These are phyloP conservation scores for Gnathonemus echidnorhynchus DNA, from an alignment of 2,113 vertebrate genomes.

Conservation along the genomic window DNA sequence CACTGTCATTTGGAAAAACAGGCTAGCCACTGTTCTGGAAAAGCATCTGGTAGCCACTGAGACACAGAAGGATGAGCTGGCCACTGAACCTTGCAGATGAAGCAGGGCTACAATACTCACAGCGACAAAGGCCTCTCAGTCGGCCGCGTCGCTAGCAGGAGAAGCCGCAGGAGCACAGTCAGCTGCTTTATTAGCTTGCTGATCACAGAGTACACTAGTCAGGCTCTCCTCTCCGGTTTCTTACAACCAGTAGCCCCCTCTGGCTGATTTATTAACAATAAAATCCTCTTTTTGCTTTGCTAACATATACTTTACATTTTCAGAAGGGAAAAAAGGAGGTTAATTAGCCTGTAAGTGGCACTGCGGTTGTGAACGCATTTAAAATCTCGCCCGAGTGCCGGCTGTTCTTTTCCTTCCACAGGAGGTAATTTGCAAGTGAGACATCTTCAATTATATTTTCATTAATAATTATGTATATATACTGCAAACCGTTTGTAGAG, in stretches of 20 bases:
- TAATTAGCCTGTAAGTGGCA: conserved; percentile 21
- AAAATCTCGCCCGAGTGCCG: neutral
- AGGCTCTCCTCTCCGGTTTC: neutral
- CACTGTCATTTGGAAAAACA: neutral
- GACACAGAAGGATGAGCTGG: neutral
- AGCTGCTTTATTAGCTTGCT: neutral
- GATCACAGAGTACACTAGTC: neutral
- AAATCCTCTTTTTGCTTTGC: conserved; percentile 5
- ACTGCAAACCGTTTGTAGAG: neutral
- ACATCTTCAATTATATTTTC: conserved; percentile 4
- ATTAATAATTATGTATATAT: conserved; percentile 9
- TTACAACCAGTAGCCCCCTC: neutral
- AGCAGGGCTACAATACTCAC: neutral
- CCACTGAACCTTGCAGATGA: neutral
- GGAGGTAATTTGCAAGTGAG: conserved; percentile 13
- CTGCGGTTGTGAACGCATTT: conserved; percentile 4
- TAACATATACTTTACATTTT: conserved; percentile 12
- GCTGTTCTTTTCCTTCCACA: neutral
- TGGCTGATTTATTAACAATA: conserved; percentile 4
- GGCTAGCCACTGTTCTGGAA: neutral
- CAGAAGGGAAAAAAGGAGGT: conserved; percentile 1
- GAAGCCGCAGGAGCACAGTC: neutral
- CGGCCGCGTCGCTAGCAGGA: neutral
- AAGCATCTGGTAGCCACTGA: neutral
- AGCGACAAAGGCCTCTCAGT: neutral